Conservation (phyloP, 2,113 vertebrate species). For the Poeciliopsis retropinna region DNA sequence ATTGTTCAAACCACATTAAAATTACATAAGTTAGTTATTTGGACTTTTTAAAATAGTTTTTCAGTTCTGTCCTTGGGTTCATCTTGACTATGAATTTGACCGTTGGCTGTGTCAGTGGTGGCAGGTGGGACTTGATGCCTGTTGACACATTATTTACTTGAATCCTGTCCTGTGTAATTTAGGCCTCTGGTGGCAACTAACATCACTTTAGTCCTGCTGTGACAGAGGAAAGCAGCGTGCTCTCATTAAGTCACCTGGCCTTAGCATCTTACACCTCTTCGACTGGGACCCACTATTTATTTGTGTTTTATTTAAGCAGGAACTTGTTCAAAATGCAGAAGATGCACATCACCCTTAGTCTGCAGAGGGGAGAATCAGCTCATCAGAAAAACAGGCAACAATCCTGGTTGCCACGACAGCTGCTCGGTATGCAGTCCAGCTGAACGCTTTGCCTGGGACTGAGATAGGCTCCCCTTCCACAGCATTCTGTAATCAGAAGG, state of each 20-base stretch:
- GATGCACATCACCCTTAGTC: too few relatives aligned
- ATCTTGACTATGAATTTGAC: slow-evolving; percentile 16
- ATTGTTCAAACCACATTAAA: neutral
- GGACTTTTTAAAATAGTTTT: neutral
- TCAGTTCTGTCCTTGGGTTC: slow-evolving; percentile 6
- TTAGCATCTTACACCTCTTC: slow-evolving; percentile 29
- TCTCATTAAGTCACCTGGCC: slow-evolving; percentile 59
- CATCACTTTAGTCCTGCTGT: slow-evolving; percentile 32
- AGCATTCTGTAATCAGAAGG: too few relatives aligned
- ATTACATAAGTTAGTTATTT: too few relatives aligned
- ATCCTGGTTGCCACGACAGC: too few relatives aligned
- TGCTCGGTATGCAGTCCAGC: too few relatives aligned
- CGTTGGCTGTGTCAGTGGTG: slow-evolving; percentile 22
- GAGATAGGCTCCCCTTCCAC: too few relatives aligned
- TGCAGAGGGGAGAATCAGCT: too few relatives aligned
- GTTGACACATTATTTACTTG: slow-evolving; percentile 50
- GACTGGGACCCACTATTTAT: slow-evolving; percentile 10
- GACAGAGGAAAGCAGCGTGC: slow-evolving; percentile 45
- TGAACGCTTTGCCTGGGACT: too few relatives aligned
- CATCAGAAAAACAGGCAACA: too few relatives aligned
- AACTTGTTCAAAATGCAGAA: too few relatives aligned
- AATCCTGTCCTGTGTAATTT: slow-evolving; percentile 33
- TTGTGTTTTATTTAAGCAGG: neutral
- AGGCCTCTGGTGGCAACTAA: slow-evolving; percentile 44
- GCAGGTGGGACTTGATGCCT: slow-evolving; percentile 52